A percentile compares a stretch with the other conserved stretches of the same genome.
phyloP scores from a whole-genome alignment of 1,140 invertebrate genomes.

The Trichonephila inaurata region DNA sequence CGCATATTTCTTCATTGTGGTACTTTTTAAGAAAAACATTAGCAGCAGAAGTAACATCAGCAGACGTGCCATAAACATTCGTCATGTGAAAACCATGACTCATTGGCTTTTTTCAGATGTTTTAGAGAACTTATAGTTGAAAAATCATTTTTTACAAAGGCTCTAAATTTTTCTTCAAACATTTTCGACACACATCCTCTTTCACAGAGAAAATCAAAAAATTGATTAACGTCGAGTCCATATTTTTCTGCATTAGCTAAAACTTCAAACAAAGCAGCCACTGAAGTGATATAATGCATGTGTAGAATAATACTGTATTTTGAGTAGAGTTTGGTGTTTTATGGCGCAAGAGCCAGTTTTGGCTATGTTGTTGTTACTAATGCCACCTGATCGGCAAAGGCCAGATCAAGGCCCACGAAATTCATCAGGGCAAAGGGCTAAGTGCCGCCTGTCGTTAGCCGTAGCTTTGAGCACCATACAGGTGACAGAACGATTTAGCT shows the following conservation, averaged over 20 bases:
- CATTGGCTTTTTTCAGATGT: conserved; percentile 96
- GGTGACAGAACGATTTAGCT: too few relatives aligned
- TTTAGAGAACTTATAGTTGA: conserved; percentile 89
- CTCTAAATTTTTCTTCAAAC: conserved; percentile 91
- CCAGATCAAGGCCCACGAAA: too few relatives aligned
- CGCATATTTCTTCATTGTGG: conserved; percentile 94
- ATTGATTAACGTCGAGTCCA: conserved; percentile 93
- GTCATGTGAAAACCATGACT: conserved; percentile 92
- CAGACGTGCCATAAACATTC: conserved; percentile 92
- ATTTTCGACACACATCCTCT: conserved; percentile 91
- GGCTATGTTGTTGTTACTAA: too few relatives aligned
- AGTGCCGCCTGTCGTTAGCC: too few relatives aligned
- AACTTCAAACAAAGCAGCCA: conserved; percentile 94
- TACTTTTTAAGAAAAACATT: conserved; percentile 98
- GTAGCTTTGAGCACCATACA: too few relatives aligned
- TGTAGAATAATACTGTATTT: conserved; percentile 97
- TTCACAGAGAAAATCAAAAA: conserved; percentile 92
- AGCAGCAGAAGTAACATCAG: conserved; percentile 93
- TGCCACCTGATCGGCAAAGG: too few relatives aligned
- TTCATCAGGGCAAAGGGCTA: too few relatives aligned
- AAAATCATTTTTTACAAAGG: conserved; percentile 90
- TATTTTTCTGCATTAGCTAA: conserved; percentile 94
- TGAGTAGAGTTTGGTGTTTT: too few relatives aligned
- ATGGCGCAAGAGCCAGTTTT: too few relatives aligned
- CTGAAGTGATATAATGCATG: conserved; percentile 90